A percentile compares a stretch with the other conserved stretches of the same genome.
Conservation (phyloP, 2,888 invertebrate species). For the Mycogona germanica region DNA sequence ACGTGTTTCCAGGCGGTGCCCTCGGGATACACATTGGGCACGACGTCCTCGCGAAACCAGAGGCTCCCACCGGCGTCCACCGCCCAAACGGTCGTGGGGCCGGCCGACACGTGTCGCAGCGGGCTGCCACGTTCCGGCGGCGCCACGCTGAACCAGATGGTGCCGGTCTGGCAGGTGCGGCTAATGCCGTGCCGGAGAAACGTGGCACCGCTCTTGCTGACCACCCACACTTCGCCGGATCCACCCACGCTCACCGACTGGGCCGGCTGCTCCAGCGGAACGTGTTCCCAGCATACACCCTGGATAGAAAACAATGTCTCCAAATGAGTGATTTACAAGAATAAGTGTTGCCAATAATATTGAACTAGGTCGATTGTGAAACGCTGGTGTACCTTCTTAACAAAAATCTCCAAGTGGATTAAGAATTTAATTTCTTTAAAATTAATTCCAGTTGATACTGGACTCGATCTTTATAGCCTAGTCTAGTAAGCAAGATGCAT, state of each 20-base stretch:
- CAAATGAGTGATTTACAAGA: too few relatives aligned
- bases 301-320: constrained; percentile 29
- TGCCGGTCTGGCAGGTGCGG: constrained; percentile 43
- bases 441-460: too few relatives aligned
- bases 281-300: constrained; percentile 63
- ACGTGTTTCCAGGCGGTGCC: constrained; percentile 60
- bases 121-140: constrained; percentile 46
- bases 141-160: constrained; percentile 67
- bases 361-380: too few relatives aligned
- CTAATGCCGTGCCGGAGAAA: constrained; percentile 67
- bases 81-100: constrained; percentile 63
- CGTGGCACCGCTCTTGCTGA: constrained; percentile 73
- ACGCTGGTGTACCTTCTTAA: too few relatives aligned
- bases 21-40: constrained; percentile 57
- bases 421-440: too few relatives aligned
- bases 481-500: too few relatives aligned
- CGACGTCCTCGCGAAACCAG: constrained; percentile 65
- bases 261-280: constrained; percentile 66
- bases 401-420: too few relatives aligned
- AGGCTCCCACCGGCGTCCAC: constrained; percentile 58
- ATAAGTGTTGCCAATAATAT: background rate
- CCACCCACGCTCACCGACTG: constrained; percentile 42
- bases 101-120: constrained; percentile 62
- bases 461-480: too few relatives aligned
- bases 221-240: constrained; percentile 52